A percentile compares a stretch with the other conserved stretches of the same genome.
Evolutionary conservation across 2,113 vertebrate species (phyloP).

Genomic region (Anser brachyrhynchus): DNA sequence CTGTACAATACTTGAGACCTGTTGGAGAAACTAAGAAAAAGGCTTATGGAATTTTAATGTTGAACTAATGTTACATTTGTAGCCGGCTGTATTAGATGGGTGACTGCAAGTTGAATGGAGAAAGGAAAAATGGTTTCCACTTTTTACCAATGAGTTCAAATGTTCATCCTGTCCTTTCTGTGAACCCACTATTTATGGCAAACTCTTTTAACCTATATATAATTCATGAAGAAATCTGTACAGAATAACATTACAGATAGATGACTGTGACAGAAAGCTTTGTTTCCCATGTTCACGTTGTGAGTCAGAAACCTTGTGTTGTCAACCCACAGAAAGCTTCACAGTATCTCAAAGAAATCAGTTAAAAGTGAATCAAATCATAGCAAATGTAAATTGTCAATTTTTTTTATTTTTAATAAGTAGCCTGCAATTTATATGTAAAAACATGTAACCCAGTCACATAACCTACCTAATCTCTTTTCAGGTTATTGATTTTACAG

Average conservation of each 20-base stretch:
- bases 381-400: neutral
- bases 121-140: constrained; percentile 62
- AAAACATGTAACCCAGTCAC: neutral
- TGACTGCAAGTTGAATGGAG: constrained; percentile 68
- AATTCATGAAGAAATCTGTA: constrained; percentile 79
- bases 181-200: constrained; percentile 80
- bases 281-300: neutral
- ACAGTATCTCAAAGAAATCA: neutral
- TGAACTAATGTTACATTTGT: constrained; percentile 68
- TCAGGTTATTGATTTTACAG: neutral
- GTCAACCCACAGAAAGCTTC: neutral
- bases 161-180: constrained; percentile 80
- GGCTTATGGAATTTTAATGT: constrained; percentile 75
- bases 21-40: constrained; percentile 49
- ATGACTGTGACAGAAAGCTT: constrained; percentile 69
- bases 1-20: constrained; percentile 38
- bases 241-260: constrained; percentile 72
- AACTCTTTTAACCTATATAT: constrained; percentile 82
- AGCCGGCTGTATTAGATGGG: constrained; percentile 50
- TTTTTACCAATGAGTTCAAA: constrained; percentile 74
- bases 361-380: neutral
- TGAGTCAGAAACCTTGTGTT: neutral
- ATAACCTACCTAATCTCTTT: neutral
- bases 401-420: neutral
- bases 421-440: neutral